Percentiles rank a stretch among this genome's conserved stretches.
phyloP scores from a whole-genome alignment of 1,140 invertebrate genomes.

The Cryptotermes secundus region DNA sequence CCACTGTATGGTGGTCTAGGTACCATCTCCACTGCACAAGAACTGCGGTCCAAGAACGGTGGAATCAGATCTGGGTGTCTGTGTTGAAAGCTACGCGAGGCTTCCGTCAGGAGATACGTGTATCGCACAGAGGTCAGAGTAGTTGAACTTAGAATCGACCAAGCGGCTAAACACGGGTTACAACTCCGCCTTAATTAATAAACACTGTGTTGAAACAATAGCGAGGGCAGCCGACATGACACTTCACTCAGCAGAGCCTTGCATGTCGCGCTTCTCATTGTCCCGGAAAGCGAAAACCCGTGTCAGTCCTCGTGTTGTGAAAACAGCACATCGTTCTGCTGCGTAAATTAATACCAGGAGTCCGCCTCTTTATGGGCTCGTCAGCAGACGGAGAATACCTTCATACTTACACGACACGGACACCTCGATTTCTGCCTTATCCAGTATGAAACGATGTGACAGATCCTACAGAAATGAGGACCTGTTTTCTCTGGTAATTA shows the following conservation, averaged over 20 bases:
- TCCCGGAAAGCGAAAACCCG: slow-evolving; percentile 5
- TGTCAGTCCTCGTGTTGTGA: neutral
- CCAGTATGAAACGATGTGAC: too few species aligned
- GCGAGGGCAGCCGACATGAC: neutral
- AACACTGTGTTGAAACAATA: slow-evolving; percentile 3
- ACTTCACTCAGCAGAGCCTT: neutral
- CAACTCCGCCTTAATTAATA: slow-evolving; percentile 19
- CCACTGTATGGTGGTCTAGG: too few species aligned
- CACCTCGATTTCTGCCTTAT: too few species aligned
- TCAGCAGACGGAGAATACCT: too few species aligned
- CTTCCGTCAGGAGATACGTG: neutral
- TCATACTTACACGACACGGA: too few species aligned
- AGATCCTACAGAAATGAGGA: too few species aligned
- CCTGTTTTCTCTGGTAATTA: too few species aligned
- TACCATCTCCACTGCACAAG: too few species aligned
- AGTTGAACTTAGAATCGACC: slow-evolving; percentile 1
- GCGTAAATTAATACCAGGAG: neutral
- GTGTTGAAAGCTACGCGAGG: neutral
- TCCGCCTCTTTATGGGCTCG: neutral
- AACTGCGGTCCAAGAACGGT: neutral
- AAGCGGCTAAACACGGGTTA: slow-evolving; percentile 11
- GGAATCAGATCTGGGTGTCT: neutral
- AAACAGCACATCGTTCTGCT: too few species aligned
- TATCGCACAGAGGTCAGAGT: neutral
- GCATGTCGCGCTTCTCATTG: neutral